These are phyloP conservation scores for Dendrocincla tyrannina DNA, from an alignment of 2,797 vertebrate genomes.

Conservation along the genomic window DNA sequence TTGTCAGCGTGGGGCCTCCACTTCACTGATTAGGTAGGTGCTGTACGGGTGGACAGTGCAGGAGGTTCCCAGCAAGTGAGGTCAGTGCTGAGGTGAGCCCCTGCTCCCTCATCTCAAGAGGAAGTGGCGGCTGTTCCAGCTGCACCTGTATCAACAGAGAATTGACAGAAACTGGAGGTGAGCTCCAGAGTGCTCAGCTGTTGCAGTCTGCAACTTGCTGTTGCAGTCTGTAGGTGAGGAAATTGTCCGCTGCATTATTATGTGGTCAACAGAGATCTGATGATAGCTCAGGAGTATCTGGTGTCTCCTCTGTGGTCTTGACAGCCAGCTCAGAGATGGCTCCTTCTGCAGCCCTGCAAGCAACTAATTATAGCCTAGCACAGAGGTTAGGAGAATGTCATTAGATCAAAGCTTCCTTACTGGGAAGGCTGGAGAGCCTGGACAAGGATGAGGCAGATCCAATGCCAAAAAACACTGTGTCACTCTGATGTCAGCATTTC, in stretches of 20 bases:
- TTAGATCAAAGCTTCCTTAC: neutral
- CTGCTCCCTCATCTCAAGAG: neutral
- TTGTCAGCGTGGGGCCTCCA: neutral
- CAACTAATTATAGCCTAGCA: neutral
- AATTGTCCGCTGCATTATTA: accelerated
- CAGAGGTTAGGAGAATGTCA: neutral
- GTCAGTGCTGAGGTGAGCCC: neutral
- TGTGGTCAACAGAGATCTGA: neutral
- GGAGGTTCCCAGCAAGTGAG: constrained; percentile 12
- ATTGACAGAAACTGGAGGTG: neutral
- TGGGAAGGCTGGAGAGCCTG: neutral
- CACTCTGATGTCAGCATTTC: neutral
- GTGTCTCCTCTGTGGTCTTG: neutral
- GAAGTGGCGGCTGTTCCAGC: neutral
- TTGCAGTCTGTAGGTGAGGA: neutral
- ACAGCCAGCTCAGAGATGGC: neutral
- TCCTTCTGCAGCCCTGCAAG: accelerated
- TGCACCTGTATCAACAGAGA: constrained; percentile 16
- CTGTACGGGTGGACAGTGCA: neutral
- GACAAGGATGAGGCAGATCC: neutral
- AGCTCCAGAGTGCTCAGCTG: accelerated
- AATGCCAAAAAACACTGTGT: neutral
- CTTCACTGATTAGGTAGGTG: neutral
- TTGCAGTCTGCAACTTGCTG: neutral
- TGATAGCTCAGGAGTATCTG: neutral